Evolutionary conservation across 2,888 invertebrate genomes (phyloP).

Genomic region (Drosophila diplacantha): DNA sequence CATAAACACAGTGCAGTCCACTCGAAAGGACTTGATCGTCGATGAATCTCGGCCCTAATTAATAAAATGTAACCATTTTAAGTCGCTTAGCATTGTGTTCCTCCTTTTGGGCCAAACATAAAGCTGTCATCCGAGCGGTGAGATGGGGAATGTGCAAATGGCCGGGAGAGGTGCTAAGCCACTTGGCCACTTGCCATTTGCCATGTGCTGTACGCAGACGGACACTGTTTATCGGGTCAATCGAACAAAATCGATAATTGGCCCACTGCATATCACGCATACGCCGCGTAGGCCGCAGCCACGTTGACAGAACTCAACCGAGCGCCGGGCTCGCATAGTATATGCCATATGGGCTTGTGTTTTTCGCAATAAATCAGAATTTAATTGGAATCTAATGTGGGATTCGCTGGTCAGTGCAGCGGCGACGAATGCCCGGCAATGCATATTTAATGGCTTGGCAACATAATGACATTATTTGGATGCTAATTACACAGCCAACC

Average conservation of each 20-base stretch:
- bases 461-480: conserved; percentile 60
- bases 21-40: too few relatives aligned
- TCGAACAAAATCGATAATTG: conserved; percentile 58
- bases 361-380: conserved; percentile 49
- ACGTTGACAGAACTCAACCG: conserved; percentile 21
- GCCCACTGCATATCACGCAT: conserved; percentile 40
- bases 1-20: too few relatives aligned
- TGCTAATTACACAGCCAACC: conserved; percentile 60
- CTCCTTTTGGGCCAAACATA: not conserved
- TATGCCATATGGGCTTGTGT: not conserved
- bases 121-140: conserved; percentile 1
- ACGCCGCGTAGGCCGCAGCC: conserved; percentile 43
- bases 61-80: not conserved
- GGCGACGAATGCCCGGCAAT: conserved; percentile 11
- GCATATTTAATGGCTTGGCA: conserved; percentile 40
- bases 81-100: not conserved
- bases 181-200: conserved; percentile 14
- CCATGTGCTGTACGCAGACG: conserved; percentile 5
- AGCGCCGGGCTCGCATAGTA: not conserved
- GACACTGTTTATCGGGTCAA: conserved; percentile 19
- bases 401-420: conserved; percentile 11
- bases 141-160: not conserved
- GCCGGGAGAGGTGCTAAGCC: conserved; percentile 1
- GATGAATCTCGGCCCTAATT: too few relatives aligned
- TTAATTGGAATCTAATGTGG: conserved; percentile 49